Percentiles rank a stretch among this genome's conserved stretches.
Conservation (phyloP, 1,140 invertebrate genomes). For the Sycophaga agraensis region DNA sequence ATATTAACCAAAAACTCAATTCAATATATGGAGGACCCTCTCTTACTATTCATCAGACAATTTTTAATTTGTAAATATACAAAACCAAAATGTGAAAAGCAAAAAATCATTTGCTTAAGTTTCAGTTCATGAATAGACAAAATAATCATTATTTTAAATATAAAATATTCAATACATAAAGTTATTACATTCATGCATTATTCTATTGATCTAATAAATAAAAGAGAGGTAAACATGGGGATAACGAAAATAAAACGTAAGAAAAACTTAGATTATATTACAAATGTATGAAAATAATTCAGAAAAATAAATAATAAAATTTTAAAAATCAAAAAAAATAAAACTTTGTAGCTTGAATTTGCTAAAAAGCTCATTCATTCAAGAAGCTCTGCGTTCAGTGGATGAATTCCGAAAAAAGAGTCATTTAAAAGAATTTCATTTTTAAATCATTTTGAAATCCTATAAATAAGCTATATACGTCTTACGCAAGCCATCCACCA, state of each 20-base stretch:
- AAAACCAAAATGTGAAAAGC: background rate
- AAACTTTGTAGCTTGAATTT: slow-evolving; percentile 33
- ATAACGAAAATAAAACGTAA: slow-evolving; percentile 49
- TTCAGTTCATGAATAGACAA: no score
- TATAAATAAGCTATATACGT: slow-evolving; percentile 6
- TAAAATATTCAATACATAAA: background rate
- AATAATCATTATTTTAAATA: no score
- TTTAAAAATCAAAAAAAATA: slow-evolving; percentile 34
- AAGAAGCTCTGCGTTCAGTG: slow-evolving; percentile 35
- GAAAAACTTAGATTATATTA: slow-evolving; percentile 47
- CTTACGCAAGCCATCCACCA: slow-evolving; percentile 12
- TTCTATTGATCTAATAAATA: slow-evolving; percentile 7
- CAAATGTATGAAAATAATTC: slow-evolving; percentile 37
- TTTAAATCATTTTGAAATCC: background rate
- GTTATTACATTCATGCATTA: background rate
- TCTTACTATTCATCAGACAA: slow-evolving; percentile 9
- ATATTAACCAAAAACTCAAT: slow-evolving; percentile 11
- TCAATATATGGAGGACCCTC: background rate
- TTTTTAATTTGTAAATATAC: background rate
- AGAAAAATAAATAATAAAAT: slow-evolving; percentile 44
- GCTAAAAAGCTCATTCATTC: slow-evolving; percentile 10
- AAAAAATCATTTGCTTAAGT: no score
- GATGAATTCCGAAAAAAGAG: slow-evolving; percentile 31
- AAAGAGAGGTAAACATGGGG: slow-evolving; percentile 21
- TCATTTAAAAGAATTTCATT: slow-evolving; percentile 2